Percentiles rank a stretch among this genome's conserved stretches.
Evolutionary conservation across 2,888 invertebrate genomes (phyloP).

Genomic region (Carterocephalus palaemon): DNA sequence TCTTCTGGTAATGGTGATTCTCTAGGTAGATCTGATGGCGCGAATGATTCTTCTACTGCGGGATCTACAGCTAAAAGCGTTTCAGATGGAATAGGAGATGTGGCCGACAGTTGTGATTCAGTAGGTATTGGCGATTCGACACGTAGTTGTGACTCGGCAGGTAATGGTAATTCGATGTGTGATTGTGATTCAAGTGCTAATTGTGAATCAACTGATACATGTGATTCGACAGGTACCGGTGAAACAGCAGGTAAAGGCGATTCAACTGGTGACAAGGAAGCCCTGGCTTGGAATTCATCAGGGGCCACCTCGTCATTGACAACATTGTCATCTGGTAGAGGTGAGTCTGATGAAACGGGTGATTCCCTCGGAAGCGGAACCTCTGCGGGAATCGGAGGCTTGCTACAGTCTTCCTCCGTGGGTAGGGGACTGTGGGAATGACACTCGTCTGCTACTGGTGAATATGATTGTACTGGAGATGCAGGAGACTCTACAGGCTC

Average conservation of each 20-base stretch:
- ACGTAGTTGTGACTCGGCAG: conserved; percentile 32
- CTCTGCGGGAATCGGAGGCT: conserved; percentile 33
- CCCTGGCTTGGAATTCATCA: too few species aligned
- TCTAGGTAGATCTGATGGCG: conserved; percentile 8
- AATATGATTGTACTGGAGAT: conserved; percentile 22
- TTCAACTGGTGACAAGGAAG: conserved; percentile 36
- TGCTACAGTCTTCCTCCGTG: conserved; percentile 19
- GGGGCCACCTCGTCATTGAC: too few species aligned
- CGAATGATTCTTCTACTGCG: conserved; percentile 14
- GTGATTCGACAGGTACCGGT: conserved; percentile 36
- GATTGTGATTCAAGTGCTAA: conserved; percentile 31
- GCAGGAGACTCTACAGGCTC: conserved; percentile 24
- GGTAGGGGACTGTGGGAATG: conserved; percentile 9
- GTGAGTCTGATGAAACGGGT: conserved; percentile 31
- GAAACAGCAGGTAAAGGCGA: conserved; percentile 35
- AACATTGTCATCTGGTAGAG: conserved; percentile 22
- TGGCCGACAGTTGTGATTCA: conserved; percentile 29
- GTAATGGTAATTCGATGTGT: conserved; percentile 31
- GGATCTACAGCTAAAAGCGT: conserved; percentile 26
- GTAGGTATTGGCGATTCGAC: conserved; percentile 37
- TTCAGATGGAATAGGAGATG: conserved; percentile 32
- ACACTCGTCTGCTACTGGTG: conserved; percentile 26
- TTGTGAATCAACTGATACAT: conserved; percentile 41
- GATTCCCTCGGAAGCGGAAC: conserved; percentile 35
- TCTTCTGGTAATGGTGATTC: conserved; percentile 17